A percentile compares a stretch with the other conserved stretches of the same genome.
Conservation (phyloP, 2,113 vertebrate species). For the Gallinago jamesoni region DNA sequence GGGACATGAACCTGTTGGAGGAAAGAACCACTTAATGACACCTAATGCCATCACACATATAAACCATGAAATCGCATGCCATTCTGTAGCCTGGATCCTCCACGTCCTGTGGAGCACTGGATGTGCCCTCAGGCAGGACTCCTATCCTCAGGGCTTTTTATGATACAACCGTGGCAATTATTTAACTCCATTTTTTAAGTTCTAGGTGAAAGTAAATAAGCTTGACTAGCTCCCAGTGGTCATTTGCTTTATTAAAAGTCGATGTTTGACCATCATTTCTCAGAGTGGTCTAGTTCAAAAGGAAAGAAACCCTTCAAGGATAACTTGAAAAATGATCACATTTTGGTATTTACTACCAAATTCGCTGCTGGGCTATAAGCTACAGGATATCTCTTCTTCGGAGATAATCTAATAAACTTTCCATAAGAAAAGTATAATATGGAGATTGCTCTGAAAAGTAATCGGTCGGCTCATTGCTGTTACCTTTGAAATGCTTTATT, state of each 20-base stretch:
- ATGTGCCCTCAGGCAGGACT: rapidly evolving
- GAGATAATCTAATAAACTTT: not conserved
- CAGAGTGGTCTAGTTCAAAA: not conserved
- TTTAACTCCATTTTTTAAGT: not conserved
- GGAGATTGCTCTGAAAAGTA: not conserved
- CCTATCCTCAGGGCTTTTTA: not conserved
- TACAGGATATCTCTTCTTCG: not conserved
- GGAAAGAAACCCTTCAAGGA: not conserved
- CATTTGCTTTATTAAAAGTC: not conserved
- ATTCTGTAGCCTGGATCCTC: not conserved
- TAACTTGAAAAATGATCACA: not conserved
- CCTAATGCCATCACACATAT: not conserved
- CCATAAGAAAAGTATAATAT: not conserved
- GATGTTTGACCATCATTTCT: not conserved
- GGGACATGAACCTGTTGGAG: not conserved
- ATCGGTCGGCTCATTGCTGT: not conserved
- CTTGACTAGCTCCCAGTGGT: not conserved
- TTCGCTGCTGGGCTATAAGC: not conserved
- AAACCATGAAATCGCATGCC: not conserved
- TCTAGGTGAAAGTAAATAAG: not conserved
- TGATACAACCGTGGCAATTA: not conserved
- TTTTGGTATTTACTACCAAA: not conserved
- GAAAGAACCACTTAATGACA: not conserved
- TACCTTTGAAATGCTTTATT: not conserved
- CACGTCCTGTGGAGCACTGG: not conserved